A percentile compares a stretch with the other conserved stretches of the same genome.
Conservation (phyloP, 2,113 vertebrate species). For the Myrmecophaga tridactyla region DNA sequence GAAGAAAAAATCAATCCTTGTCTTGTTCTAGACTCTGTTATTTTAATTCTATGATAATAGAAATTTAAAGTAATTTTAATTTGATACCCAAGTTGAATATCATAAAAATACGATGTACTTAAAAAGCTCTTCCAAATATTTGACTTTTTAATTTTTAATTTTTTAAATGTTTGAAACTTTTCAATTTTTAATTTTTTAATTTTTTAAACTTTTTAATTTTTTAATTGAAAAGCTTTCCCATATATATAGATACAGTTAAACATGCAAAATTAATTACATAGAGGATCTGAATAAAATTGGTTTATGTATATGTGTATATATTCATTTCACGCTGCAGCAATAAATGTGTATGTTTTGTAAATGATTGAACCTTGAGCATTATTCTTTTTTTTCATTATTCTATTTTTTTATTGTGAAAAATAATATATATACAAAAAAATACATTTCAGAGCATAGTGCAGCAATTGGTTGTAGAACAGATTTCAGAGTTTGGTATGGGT, state of each 20-base stretch:
- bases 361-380: neutral
- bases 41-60: neutral
- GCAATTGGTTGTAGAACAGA: too few relatives aligned
- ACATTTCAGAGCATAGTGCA: too few relatives aligned
- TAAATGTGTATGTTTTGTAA: neutral
- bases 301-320: neutral
- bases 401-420: too few relatives aligned
- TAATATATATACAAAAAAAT: too few relatives aligned
- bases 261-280: neutral
- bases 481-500: too few relatives aligned
- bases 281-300: neutral
- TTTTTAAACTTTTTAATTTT: too few relatives aligned
- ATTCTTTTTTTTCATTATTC: too few relatives aligned
- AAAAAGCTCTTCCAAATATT: neutral
- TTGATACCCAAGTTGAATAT: neutral
- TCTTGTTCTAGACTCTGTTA: neutral
- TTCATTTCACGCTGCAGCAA: neutral
- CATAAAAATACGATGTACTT: neutral
- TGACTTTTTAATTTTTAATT: too few relatives aligned
- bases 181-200: too few relatives aligned
- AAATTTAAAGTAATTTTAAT: neutral
- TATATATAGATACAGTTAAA: neutral
- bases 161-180: too few relatives aligned
- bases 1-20: neutral
- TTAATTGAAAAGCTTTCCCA: neutral